Conservation (phyloP, 1,140 invertebrate genomes). For the Oryzaephilus surinamensis region DNA sequence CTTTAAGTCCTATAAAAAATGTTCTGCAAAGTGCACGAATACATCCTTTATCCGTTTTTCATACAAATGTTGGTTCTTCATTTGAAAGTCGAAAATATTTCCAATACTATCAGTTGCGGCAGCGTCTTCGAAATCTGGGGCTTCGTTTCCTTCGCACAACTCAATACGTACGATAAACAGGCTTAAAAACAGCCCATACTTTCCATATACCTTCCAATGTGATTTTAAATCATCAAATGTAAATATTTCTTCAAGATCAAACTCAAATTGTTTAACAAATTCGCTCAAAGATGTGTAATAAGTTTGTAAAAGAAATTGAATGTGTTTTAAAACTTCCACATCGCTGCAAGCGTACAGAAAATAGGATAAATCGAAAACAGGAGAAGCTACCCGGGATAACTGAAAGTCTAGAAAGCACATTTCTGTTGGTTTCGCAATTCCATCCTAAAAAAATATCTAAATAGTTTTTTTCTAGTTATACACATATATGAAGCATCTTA, state of each 20-base stretch:
- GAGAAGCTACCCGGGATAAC: slow-evolving; percentile 9
- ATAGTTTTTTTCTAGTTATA: background rate
- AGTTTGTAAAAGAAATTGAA: slow-evolving; percentile 7
- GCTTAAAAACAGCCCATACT: slow-evolving; percentile 23
- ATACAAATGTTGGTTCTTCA: slow-evolving; percentile 14
- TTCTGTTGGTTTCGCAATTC: slow-evolving; percentile 4
- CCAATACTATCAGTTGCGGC: slow-evolving; percentile 11
- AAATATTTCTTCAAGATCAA: slow-evolving; percentile 33
- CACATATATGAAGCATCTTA: slow-evolving; percentile 5
- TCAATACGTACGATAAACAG: slow-evolving; percentile 8
- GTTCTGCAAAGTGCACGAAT: slow-evolving; percentile 17
- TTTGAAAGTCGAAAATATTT: slow-evolving; percentile 7
- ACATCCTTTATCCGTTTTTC: slow-evolving; percentile 14
- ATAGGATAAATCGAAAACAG: slow-evolving; percentile 13
- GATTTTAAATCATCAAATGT: slow-evolving; percentile 33
- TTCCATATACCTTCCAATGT: slow-evolving; percentile 32
- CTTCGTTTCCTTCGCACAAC: slow-evolving; percentile 5
- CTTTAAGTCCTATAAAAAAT: slow-evolving; percentile 8
- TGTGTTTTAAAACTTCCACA: slow-evolving; percentile 3
- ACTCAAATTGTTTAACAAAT: slow-evolving; percentile 7
- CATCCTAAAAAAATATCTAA: slow-evolving; percentile 2
- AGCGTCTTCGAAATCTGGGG: slow-evolving; percentile 14
- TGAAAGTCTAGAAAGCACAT: slow-evolving; percentile 13
- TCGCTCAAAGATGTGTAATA: slow-evolving; percentile 9
- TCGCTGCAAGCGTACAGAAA: slow-evolving; percentile 11